These are phyloP conservation scores for Tachysurus vachellii DNA, from an alignment of 2,113 vertebrate species.

Conservation along the genomic window DNA sequence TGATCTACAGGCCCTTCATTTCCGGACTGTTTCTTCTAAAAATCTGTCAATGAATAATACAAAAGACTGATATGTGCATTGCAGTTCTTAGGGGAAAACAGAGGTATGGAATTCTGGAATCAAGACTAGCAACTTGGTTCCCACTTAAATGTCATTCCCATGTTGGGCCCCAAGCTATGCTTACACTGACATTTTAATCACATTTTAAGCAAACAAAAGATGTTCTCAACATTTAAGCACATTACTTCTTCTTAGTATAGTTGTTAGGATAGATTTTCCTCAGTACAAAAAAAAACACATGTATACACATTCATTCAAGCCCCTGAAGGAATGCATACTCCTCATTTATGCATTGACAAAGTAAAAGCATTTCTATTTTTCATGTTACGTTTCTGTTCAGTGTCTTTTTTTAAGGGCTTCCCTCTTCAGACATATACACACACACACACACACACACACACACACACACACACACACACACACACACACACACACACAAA, in stretches of 20 bases:
- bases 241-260: background rate
- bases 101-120: constrained; percentile 18
- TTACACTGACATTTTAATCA: constrained; percentile 25
- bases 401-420: constrained; percentile 19
- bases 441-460: background rate
- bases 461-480: background rate
- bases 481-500: background rate
- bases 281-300: background rate
- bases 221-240: background rate
- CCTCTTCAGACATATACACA: background rate
- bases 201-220: constrained; percentile 26
- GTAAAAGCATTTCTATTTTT: background rate
- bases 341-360: constrained; percentile 25
- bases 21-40: background rate
- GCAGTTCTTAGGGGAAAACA: constrained; percentile 21
- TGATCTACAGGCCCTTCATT: background rate
- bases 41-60: background rate
- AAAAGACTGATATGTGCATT: constrained; percentile 27
- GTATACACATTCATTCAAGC: background rate
- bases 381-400: background rate
- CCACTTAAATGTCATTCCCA: constrained; percentile 31
- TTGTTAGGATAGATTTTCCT: background rate
- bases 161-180: constrained; percentile 21
- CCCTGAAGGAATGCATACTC: background rate
- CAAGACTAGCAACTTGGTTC: background rate